Evolutionary conservation across 2,888 invertebrate genomes (phyloP), one percentile per base, ranked within the genome.

Genomic region (Heliconius charithonia): DNA sequence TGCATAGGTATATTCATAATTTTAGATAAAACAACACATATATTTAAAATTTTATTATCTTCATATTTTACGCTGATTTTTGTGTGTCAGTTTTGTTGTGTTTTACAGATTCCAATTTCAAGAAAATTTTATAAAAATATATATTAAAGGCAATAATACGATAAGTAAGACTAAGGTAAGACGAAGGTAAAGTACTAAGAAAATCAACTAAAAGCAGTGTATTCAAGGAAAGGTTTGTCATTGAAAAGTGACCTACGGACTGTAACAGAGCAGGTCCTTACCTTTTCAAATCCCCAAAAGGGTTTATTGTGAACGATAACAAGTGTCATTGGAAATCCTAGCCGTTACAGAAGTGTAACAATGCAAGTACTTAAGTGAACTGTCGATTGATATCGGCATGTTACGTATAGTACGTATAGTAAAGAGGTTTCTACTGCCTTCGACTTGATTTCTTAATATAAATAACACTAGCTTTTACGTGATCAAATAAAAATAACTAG

Each of bases 271-370:
- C 73, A 65, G 76, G 76, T 69, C 76, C 56, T 76, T 78, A 70
- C 76, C 80, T 56, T 78, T 80, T 76, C 69, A 78, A 78, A 78
- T 76, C 41, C 65, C 72, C 76, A 69, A 80, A 69, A 76, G 75
- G 51, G 73, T 56, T 77, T 37, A 72, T 78, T 63, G 76, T 32
- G n/a, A 78, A 65, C 80, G 78, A 80, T 80, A 78, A 73, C 78
- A 77, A 71, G 62, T 65, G 29, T 70, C 45, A 65, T 69, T 78
- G 80, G 62, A 70, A 74, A 76, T 78, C 45, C 25, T 59, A 70
- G 72, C 76, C 67, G 73, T 77, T 25, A 56, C 27, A 70, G 69
- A 32, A 73, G 22, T 72, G 7, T 37, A 72, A 74, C 73, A 76
- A 73, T 69, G 63, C 59, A 41, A 59, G 74, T 73, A 27, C 45